These are phyloP conservation scores for Melopsittacus undulatus DNA, from an alignment of 2,797 vertebrate species.

Conservation along the genomic window DNA sequence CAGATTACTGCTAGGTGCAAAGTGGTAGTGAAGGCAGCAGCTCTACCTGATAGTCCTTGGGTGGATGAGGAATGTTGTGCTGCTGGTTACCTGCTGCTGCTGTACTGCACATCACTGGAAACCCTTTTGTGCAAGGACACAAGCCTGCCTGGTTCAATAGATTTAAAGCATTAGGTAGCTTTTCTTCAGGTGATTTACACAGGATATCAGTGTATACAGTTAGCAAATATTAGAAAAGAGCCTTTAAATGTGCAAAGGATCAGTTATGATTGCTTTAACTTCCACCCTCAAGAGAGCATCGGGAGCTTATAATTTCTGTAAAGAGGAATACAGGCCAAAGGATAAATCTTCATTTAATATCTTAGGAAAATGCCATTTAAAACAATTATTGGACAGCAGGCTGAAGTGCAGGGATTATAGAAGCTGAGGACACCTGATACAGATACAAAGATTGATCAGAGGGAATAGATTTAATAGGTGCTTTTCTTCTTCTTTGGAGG, in stretches of 20 bases:
- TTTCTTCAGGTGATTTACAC: background rate
- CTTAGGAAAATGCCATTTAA: slow-evolving; percentile 3
- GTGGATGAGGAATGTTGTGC: background rate
- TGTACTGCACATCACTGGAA: background rate
- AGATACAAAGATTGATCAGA: background rate
- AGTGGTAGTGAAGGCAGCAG: background rate
- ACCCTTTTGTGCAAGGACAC: background rate
- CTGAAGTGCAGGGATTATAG: background rate
- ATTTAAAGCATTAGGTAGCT: background rate
- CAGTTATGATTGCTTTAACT: background rate
- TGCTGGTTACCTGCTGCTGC: background rate
- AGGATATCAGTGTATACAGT: background rate
- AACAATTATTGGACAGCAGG: background rate
- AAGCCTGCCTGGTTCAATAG: background rate
- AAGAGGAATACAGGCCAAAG: background rate
- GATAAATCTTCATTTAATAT: background rate
- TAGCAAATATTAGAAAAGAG: background rate
- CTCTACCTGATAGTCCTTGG: background rate
- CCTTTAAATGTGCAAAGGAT: background rate
- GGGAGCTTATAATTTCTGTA: background rate
- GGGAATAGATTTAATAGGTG: background rate
- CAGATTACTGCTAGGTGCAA: background rate
- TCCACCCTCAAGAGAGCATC: background rate
- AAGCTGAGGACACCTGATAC: background rate
- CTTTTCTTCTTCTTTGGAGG: slow-evolving; percentile 24